Evolutionary conservation across 2,797 vertebrate genomes (phyloP).

Genomic region (Morelia viridis): DNA sequence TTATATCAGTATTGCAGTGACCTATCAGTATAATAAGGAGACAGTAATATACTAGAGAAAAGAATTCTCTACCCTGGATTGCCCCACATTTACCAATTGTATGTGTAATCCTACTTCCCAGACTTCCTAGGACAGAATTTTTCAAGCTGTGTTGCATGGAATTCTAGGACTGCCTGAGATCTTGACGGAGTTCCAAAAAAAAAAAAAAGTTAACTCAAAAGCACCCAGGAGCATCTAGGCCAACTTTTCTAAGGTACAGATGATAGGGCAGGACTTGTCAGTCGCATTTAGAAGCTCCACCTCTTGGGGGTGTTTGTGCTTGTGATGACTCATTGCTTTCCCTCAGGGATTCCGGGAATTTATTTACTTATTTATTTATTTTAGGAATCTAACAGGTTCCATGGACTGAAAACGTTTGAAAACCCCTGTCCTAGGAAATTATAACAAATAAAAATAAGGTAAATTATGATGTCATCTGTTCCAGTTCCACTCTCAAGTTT

Average conservation of each 20-base stretch:
- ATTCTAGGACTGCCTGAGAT: neutral
- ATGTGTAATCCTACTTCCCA: neutral
- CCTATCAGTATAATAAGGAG: slow-evolving; percentile 11
- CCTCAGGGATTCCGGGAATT: neutral
- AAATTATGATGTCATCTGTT: neutral
- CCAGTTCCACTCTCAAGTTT: neutral
- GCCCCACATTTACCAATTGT: neutral
- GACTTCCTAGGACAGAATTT: neutral
- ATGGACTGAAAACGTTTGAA: neutral
- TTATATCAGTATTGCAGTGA: neutral
- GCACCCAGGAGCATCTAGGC: neutral
- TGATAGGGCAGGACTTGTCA: neutral
- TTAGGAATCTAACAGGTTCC: neutral
- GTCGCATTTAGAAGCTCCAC: neutral
- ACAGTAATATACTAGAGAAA: neutral
- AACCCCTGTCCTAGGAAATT: slow-evolving; percentile 19
- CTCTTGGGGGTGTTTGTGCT: neutral
- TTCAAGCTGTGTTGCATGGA: neutral
- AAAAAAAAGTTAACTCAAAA: neutral
- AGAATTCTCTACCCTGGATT: neutral
- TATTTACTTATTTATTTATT: neutral
- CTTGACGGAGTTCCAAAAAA: neutral
- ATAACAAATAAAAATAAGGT: slow-evolving; percentile 18
- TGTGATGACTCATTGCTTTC: neutral
- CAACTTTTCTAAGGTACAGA: neutral